Percentiles rank a stretch among this genome's conserved stretches.
These are phyloP conservation scores for Malurus alboscapulatus DNA, from an alignment of 2,113 vertebrate genomes.

Conservation along the genomic window DNA sequence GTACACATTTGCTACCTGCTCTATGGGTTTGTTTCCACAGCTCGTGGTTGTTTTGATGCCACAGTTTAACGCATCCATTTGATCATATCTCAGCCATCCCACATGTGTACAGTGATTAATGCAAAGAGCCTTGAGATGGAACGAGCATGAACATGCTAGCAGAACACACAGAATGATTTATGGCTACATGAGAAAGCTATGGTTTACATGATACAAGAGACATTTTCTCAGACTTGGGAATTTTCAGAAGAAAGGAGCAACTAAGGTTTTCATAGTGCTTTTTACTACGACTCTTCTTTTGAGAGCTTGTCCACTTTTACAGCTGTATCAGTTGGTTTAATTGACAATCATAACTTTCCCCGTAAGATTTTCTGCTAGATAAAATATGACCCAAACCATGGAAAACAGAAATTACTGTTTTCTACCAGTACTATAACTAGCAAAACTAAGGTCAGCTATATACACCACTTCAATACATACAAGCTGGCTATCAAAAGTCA, in stretches of 20 bases:
- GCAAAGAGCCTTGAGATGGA: neutral
- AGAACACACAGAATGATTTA: neutral
- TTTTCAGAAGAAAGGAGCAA: neutral
- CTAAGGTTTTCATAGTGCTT: neutral
- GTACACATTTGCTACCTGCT: neutral
- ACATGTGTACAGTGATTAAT: neutral
- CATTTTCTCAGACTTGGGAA: neutral
- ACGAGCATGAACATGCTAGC: neutral
- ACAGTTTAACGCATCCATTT: neutral
- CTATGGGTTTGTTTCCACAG: neutral
- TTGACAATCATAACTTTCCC: neutral
- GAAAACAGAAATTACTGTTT: neutral
- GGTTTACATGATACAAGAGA: neutral
- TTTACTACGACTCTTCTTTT: neutral
- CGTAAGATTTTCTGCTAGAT: neutral
- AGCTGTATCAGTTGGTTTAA: neutral
- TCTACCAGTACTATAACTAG: neutral
- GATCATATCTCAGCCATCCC: neutral
- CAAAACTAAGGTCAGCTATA: neutral
- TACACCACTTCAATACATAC: neutral
- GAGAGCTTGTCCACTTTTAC: neutral
- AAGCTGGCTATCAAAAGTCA: neutral
- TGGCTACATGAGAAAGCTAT: neutral
- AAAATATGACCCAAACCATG: neutral
- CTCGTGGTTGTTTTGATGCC: neutral